phyloP scores from a whole-genome alignment of 2,797 vertebrate genomes.

The Epinephelus malabaricus region DNA sequence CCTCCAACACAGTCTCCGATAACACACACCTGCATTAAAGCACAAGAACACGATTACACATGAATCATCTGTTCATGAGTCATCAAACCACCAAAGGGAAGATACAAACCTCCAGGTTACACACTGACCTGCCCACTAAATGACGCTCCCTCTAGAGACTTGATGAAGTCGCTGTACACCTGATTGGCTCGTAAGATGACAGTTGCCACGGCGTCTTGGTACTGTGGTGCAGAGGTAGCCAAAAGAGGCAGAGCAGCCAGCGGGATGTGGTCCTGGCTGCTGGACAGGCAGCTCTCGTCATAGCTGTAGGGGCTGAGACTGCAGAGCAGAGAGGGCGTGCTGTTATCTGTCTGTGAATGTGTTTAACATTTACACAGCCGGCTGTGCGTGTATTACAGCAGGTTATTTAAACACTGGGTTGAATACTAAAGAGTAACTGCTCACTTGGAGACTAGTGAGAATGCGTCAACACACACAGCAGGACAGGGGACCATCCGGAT shows the following conservation, averaged over 20 bases:
- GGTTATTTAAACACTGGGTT: not conserved
- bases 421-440: constrained; percentile 27
- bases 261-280: constrained; percentile 98
- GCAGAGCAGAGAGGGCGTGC: constrained; percentile 36
- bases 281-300: constrained; percentile 95
- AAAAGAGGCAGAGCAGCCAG: constrained; percentile 95
- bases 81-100: not conserved
- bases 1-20: constrained; percentile 98
- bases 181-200: constrained; percentile 97
- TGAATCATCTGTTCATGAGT: not conserved
- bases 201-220: constrained; percentile 94
- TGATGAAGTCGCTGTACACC: constrained; percentile 94
- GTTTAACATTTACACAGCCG: constrained; percentile 3
- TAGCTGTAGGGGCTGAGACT: constrained; percentile 98
- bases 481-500: constrained; percentile 95
- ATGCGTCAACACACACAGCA: constrained; percentile 94
- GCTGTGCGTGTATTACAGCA: not conserved
- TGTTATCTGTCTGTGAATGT: not conserved
- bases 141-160: constrained; percentile 90
- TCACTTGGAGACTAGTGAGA: constrained; percentile 97
- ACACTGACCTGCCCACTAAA: constrained; percentile 94
- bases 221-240: constrained; percentile 95
- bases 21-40: constrained; percentile 90
- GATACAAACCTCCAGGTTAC: accelerated
- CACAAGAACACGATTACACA: not conserved